Evolutionary conservation across 2,113 vertebrate species (phyloP).

Genomic region (Propithecus coquereli): DNA sequence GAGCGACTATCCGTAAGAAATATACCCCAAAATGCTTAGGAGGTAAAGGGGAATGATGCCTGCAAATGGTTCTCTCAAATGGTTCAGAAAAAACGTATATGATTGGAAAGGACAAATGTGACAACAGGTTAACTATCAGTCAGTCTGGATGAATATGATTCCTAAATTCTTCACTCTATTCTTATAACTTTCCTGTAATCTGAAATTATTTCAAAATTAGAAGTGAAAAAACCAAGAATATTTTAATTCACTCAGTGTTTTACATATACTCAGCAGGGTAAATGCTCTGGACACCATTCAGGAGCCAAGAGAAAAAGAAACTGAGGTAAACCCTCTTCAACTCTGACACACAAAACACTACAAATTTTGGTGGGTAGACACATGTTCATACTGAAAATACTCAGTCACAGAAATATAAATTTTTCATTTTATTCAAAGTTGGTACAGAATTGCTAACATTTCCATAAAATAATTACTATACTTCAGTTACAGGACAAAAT

Average conservation of each 20-base stretch:
- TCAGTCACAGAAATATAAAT: constrained; percentile 50
- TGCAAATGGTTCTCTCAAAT: background rate
- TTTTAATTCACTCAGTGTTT: background rate
- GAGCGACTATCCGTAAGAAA: background rate
- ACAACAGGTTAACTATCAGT: no score
- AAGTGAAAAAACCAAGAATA: background rate
- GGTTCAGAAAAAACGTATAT: background rate
- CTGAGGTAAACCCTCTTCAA: background rate
- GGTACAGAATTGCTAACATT: constrained; percentile 86
- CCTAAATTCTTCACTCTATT: background rate
- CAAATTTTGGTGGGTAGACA: background rate
- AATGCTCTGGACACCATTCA: no score
- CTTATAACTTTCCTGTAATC: background rate
- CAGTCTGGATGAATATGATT: background rate
- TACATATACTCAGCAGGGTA: background rate
- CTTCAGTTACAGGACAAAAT: constrained; percentile 85
- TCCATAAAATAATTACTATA: constrained; percentile 85
- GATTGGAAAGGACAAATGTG: background rate
- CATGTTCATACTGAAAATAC: constrained; percentile 5
- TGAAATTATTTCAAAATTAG: background rate
- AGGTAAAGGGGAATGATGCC: background rate
- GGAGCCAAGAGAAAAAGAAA: background rate
- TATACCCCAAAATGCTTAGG: background rate
- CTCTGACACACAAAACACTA: background rate
- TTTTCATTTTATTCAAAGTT: constrained; percentile 86